Base-by-base conservation (phyloP, 2,888 invertebrate genomes). In the Kuschelorhynchus macadamiae region DNA sequence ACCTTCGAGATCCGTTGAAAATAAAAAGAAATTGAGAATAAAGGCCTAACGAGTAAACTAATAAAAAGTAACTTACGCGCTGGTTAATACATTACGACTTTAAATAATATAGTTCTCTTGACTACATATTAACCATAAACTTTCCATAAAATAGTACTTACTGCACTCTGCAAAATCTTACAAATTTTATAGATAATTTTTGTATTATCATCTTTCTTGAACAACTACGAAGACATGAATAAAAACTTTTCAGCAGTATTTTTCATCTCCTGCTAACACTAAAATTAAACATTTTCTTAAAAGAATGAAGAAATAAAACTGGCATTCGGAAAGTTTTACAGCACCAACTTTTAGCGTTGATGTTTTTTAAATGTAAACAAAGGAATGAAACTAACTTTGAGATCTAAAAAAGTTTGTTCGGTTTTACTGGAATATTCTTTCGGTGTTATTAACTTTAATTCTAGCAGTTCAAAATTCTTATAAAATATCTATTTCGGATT, bases 301-400 rank as follows among this genome's bases (percentile, higher is more conserved):
- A 56, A 56, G 42, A 42, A 56, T 56, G 30, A 18, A 16, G 46
- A 56, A 56, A 44, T 56, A 56, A 44, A 44, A 44, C 56, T 44
- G 56, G 41, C 53, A 39, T 41, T 55, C 32, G 12, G 17, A 42
- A 56, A 56, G 44, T 36, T 44, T 18, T 16, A 8, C 8, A 56
- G n/a, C n/a, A n/a, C n/a, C n/a, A 64, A 64, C 49, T 64, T 64
- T 56, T 53, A 20, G 14, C 52, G 32, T 17, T 53, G 53, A 30
- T 17, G 56, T 49, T 64, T 64, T 63, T 64, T 39, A 64, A 64
- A 64, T 49, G 56, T 47, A 56, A 56, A 64, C 63, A 64, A 64
- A 56, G 49, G 56, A 56, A 64, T 64, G 49, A 64, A 64, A 64
- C 56, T 49, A 47, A 64, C 56, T 64, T 64, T 41, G 18, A 32